Evolutionary conservation across 2,797 vertebrate species (phyloP), one percentile per base, ranked within the genome.

Genomic region (Poecile montanus): DNA sequence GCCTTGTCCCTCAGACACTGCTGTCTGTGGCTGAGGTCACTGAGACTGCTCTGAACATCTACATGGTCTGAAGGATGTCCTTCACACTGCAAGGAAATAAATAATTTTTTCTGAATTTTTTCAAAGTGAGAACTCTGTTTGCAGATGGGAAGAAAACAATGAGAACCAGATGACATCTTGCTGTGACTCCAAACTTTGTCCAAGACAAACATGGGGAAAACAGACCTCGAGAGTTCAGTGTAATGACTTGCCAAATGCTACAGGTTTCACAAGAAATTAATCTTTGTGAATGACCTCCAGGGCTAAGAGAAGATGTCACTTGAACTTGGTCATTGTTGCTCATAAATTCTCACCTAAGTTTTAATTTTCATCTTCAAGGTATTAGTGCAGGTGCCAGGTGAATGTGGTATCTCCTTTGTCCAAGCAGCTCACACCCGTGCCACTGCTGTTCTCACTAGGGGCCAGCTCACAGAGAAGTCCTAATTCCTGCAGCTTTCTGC

Each of bases 391-490:
- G 3, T 67, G 26, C 36, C 47, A 72, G 58, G 29, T 0, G 8
- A 65, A 45, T 0, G 2, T 0, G 0, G 7, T 3, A 57, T 19
- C 48, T 48, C 67, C 63, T 89, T 30, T 13, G 23, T 36, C 40
- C 2, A 12, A 74, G 45, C 36, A 63, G 42, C 66, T 81, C 66
- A 21, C 18, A 51, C n/a, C 29, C 16, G 1, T 16, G 60, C 67
- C 38, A 53, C 7, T 30, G 6, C 2, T 73, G 45, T 3, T 91
- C 56, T 57, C n/a, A 6, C 8, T 3, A 11, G 5, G 11, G 15
- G 21, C 40, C 47, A 44, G 50, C 67, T 85, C 66, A 66, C 58
- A 45, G 56, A 61, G 25, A 51, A 48, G 16, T 56, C 34, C n/a
- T 3, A 48, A 80, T 22, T 60, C 29, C 54, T 76, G 36, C 2